Evolutionary conservation across 2,797 vertebrate genomes (phyloP).

Genomic region (Sarcoramphus papa): DNA sequence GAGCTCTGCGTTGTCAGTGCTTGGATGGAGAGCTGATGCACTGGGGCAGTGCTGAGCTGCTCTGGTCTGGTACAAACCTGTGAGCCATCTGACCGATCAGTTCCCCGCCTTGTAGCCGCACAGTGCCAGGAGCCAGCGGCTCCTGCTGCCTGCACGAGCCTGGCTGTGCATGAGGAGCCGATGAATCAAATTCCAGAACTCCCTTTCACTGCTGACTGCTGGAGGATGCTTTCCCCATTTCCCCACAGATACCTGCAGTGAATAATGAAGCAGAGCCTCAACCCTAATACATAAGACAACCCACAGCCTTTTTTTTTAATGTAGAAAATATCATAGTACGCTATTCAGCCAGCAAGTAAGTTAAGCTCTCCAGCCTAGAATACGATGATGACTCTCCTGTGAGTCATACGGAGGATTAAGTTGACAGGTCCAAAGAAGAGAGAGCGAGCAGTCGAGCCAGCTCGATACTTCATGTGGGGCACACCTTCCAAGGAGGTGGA

Average conservation of each 20-base stretch:
- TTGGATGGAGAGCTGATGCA: background rate
- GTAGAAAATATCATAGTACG: rapidly evolving
- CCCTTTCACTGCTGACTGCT: background rate
- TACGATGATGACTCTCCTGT: background rate
- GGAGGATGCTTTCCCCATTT: background rate
- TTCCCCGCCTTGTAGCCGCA: background rate
- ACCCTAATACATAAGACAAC: background rate
- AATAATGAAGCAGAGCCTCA: background rate
- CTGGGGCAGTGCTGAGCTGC: background rate
- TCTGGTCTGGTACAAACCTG: background rate
- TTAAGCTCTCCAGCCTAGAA: background rate
- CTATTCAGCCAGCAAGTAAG: background rate
- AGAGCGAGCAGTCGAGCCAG: rapidly evolving
- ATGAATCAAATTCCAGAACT: background rate
- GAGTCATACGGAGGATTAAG: background rate
- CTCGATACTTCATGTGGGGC: background rate
- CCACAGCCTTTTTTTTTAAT: rapidly evolving
- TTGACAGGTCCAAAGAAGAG: background rate
- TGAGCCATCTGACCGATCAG: background rate
- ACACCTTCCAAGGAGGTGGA: background rate
- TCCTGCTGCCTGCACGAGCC: background rate
- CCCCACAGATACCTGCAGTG: background rate
- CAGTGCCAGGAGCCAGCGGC: background rate
- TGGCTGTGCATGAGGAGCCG: rapidly evolving
- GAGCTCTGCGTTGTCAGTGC: background rate